phyloP scores from a whole-genome alignment of 2,888 invertebrate genomes.

The Liopterus haemorrhoidalis region DNA sequence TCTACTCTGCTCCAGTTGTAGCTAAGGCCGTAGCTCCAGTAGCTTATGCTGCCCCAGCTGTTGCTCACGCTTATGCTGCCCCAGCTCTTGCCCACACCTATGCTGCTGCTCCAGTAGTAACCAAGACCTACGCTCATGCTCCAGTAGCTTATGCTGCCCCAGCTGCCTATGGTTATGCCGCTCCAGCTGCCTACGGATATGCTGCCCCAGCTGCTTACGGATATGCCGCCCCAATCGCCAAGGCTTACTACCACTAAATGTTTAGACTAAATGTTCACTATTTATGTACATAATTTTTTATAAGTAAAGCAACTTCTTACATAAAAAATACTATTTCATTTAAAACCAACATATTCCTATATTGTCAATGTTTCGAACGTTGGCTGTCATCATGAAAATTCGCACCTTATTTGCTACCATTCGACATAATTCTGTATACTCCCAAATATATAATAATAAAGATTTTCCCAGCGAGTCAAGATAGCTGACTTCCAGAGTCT shows the following conservation, averaged over 20 bases:
- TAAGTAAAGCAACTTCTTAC: no score
- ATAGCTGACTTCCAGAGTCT: no score
- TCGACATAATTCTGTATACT: no score
- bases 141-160: conserved; percentile 27
- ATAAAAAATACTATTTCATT: no score
- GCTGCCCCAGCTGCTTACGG: conserved; percentile 29
- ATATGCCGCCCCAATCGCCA: conserved; percentile 1
- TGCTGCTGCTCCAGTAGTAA: conserved; percentile 27
- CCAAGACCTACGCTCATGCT: conserved; percentile 21
- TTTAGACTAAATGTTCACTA: neutral
- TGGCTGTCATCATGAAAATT: no score
- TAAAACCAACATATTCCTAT: no score
- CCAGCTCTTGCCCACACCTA: conserved; percentile 7
- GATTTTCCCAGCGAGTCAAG: no score
- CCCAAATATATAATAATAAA: no score
- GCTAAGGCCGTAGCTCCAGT: conserved; percentile 19
- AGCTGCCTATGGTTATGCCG: conserved; percentile 29
- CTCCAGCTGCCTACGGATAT: conserved; percentile 23
- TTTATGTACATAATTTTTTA: neutral
- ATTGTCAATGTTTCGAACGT: no score
- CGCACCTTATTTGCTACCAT: no score
- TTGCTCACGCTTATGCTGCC: conserved; percentile 29
- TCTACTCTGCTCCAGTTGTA: conserved; percentile 37
- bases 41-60: conserved; percentile 34
- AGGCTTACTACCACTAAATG: conserved; percentile 4